phyloP scores from a whole-genome alignment of 2,113 vertebrate species.

The Perccottus glenii region DNA sequence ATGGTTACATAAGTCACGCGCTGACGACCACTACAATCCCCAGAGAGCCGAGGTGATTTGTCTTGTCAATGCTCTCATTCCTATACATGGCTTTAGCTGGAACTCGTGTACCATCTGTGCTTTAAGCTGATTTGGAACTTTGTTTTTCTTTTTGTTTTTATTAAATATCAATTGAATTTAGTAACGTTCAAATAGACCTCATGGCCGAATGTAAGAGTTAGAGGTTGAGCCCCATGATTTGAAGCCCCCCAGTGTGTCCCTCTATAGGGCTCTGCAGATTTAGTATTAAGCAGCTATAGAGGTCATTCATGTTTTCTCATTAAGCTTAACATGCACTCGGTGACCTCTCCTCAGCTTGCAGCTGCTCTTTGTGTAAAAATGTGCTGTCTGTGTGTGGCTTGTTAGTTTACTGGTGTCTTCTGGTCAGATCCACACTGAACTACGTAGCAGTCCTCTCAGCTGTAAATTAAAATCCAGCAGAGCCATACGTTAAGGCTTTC shows the following conservation, averaged over 20 bases:
- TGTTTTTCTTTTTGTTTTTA: slow-evolving; percentile 6
- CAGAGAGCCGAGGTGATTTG: slow-evolving; percentile 25
- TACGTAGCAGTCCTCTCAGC: slow-evolving; percentile 8
- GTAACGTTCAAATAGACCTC: slow-evolving; percentile 11
- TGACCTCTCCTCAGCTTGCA: slow-evolving; percentile 26
- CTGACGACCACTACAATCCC: slow-evolving; percentile 39
- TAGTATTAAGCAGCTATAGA: slow-evolving; percentile 43
- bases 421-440: slow-evolving; percentile 11
- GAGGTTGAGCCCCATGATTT: slow-evolving; percentile 21
- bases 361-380: slow-evolving; percentile 21
- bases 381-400: slow-evolving; percentile 29
- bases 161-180: background rate
- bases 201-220: slow-evolving; percentile 6
- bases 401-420: slow-evolving; percentile 19
- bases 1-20: slow-evolving; percentile 62
- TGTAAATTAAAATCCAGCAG: background rate
- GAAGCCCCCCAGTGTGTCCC: slow-evolving; percentile 21
- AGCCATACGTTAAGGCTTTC: slow-evolving; percentile 11
- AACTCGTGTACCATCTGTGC: slow-evolving; percentile 48
- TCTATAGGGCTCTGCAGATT: slow-evolving; percentile 44
- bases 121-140: slow-evolving; percentile 6
- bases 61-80: slow-evolving; percentile 21
- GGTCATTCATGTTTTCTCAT: slow-evolving; percentile 40
- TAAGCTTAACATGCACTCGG: slow-evolving; percentile 28
- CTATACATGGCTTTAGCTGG: slow-evolving; percentile 5